phyloP scores from a whole-genome alignment of 2,113 vertebrate species.

The Chelonoidis abingdonii region DNA sequence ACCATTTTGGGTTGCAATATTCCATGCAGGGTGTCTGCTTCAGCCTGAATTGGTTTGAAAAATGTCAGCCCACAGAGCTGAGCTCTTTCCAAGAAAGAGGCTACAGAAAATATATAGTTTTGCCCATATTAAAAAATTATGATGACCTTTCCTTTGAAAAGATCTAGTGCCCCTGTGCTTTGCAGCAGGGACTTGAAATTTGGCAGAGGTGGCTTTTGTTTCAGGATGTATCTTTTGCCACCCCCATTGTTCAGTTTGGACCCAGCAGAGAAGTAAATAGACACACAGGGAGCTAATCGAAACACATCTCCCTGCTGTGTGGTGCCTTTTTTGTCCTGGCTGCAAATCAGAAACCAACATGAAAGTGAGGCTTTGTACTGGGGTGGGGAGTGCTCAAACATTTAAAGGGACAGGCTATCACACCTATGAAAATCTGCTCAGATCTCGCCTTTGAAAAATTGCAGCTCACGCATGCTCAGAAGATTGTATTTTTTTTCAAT shows the following conservation, averaged over 20 bases:
- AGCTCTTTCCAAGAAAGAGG: background rate
- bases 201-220: background rate
- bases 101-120: background rate
- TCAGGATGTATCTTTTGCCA: background rate
- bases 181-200: background rate
- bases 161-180: background rate
- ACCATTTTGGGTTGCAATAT: background rate
- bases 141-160: background rate
- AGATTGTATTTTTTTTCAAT: background rate
- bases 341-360: background rate
- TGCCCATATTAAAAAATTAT: background rate
- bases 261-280: background rate
- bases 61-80: background rate
- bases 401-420: background rate
- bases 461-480: background rate
- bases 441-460: background rate
- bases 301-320: background rate
- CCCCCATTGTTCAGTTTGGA: background rate
- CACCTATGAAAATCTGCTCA: background rate
- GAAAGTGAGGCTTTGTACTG: background rate
- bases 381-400: background rate
- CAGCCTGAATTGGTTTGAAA: background rate
- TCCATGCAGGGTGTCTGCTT: background rate
- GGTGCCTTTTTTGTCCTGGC: background rate
- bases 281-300: background rate